A percentile compares a stretch with the other conserved stretches of the same genome.
Conservation (phyloP, 2,888 invertebrate species). For the Xanthia togata region DNA sequence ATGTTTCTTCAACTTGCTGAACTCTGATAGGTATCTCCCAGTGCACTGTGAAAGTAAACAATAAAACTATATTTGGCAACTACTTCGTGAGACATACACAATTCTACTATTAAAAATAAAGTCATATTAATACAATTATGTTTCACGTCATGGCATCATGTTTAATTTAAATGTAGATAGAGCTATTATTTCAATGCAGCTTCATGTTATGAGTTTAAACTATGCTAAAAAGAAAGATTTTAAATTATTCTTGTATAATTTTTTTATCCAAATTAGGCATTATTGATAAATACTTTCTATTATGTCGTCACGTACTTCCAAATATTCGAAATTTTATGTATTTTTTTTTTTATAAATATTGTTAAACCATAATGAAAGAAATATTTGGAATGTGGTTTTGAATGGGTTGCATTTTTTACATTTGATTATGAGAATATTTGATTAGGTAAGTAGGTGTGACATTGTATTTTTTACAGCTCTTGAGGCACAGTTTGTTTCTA, state of each 20-base stretch:
- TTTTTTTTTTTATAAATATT: slow-evolving; percentile 1
- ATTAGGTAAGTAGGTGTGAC: neutral
- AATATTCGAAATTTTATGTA: neutral
- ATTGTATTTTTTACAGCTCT: slow-evolving; percentile 1
- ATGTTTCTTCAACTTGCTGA: slow-evolving; percentile 27
- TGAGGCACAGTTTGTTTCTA: slow-evolving; percentile 5
- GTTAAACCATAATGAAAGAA: neutral
- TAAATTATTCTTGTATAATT: neutral
- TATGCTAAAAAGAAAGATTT: neutral
- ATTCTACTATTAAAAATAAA: neutral
- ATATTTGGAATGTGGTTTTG: neutral
- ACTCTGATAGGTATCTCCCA: slow-evolving; percentile 44
- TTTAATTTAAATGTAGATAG: neutral
- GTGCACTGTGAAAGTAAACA: slow-evolving; percentile 20
- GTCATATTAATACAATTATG: neutral
- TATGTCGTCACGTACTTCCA: slow-evolving; percentile 1
- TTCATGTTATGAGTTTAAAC: neutral
- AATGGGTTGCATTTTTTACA: neutral
- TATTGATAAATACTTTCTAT: neutral
- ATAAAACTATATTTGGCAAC: neutral
- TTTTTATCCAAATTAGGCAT: slow-evolving; percentile 3
- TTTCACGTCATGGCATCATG: slow-evolving; percentile 26
- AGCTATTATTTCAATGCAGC: slow-evolving; percentile 8
- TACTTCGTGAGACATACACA: neutral
- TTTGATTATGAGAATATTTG: neutral